These are phyloP conservation scores for Nezara viridula DNA, from an alignment of 2,888 invertebrate genomes.

Conservation along the genomic window DNA sequence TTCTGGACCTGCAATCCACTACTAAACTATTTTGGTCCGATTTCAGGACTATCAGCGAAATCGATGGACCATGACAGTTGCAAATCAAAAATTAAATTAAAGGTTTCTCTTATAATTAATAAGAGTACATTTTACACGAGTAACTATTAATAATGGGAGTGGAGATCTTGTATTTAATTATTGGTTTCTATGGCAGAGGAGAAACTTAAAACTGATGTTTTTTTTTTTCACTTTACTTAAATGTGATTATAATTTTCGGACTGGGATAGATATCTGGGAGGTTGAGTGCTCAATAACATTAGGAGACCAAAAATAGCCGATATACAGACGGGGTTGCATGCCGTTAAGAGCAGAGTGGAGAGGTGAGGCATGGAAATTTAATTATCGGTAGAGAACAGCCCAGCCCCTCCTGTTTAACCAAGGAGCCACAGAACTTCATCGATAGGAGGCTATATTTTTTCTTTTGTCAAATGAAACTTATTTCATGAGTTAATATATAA, in stretches of 20 bases:
- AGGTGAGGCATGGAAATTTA: slow-evolving; percentile 16
- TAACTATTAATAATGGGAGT: too few species aligned
- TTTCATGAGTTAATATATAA: neutral
- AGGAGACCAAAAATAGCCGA: neutral
- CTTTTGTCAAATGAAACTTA: neutral
- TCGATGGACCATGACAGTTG: too few species aligned
- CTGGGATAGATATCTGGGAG: neutral
- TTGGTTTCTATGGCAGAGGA: too few species aligned
- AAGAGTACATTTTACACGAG: too few species aligned
- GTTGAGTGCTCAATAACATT: neutral
- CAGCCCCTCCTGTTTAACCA: neutral
- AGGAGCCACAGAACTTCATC: neutral
- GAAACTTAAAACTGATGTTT: neutral
- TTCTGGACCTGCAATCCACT: too few species aligned
- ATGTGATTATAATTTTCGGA: neutral
- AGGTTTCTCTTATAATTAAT: too few species aligned
- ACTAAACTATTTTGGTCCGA: too few species aligned
- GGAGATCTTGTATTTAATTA: too few species aligned
- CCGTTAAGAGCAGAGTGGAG: slow-evolving; percentile 14
- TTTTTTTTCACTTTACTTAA: neutral
- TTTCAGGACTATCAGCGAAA: too few species aligned
- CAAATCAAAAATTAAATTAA: too few species aligned
- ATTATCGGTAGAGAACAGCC: neutral
- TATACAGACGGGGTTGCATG: neutral
- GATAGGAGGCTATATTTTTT: neutral